Conservation (phyloP, 2,888 invertebrate genomes). For the Eristalis arbustorum region DNA sequence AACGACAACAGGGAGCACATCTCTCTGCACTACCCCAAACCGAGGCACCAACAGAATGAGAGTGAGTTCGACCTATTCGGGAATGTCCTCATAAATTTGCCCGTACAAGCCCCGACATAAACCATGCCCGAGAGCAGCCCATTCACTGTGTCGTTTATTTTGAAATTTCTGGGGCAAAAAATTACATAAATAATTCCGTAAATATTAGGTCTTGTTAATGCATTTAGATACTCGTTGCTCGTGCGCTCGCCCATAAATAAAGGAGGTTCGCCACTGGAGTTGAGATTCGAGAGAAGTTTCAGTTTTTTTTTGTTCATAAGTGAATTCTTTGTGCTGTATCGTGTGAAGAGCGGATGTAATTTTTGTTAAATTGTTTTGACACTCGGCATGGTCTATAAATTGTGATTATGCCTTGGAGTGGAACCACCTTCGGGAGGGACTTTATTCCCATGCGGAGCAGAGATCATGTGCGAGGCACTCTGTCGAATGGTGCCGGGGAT, state of each 20-base stretch:
- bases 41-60: neutral
- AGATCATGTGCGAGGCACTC: neutral
- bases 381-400: neutral
- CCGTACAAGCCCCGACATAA: neutral
- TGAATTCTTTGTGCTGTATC: neutral
- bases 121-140: neutral
- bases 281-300: neutral
- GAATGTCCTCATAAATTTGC: constrained; percentile 1
- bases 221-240: neutral
- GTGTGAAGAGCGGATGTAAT: too few species aligned
- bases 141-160: neutral
- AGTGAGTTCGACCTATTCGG: neutral
- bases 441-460: neutral
- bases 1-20: neutral
- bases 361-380: neutral
- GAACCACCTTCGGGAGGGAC: neutral
- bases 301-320: neutral
- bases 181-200: neutral
- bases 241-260: neutral
- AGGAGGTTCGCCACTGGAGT: neutral
- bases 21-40: neutral
- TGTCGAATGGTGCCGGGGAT: too few species aligned
- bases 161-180: neutral
- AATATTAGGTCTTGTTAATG: neutral
- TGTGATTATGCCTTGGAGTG: neutral